These are phyloP conservation scores for Megalopta genalis DNA, from an alignment of 1,140 invertebrate genomes.

Conservation along the genomic window DNA sequence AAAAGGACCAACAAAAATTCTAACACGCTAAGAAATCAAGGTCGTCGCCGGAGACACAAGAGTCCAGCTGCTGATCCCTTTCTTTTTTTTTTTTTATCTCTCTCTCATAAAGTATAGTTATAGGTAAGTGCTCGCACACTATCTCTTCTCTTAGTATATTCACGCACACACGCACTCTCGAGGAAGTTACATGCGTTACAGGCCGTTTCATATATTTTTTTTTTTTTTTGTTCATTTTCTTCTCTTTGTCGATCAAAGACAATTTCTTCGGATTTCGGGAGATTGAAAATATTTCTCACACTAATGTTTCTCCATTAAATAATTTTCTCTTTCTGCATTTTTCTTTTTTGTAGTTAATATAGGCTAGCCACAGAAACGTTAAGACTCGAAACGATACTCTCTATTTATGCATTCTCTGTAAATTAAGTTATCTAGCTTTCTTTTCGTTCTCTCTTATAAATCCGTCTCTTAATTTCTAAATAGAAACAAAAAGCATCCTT, in stretches of 20 bases:
- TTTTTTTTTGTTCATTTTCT: background rate
- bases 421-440: background rate
- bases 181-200: constrained; percentile 32
- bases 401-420: background rate
- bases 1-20: background rate
- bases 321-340: background rate
- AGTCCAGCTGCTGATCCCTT: constrained; percentile 38
- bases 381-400: background rate
- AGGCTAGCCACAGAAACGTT: background rate
- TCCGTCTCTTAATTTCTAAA: background rate
- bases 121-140: constrained; percentile 44
- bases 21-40: background rate
- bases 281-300: background rate
- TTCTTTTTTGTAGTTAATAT: background rate
- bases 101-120: constrained; percentile 30
- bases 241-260: constrained; percentile 6
- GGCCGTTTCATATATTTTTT: background rate
- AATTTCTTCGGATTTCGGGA: background rate
- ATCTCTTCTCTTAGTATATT: constrained; percentile 24
- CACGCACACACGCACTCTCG: constrained; percentile 36
- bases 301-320: background rate
- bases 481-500: background rate
- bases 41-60: constrained; percentile 30
- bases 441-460: background rate
- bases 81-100: background rate